phyloP scores from a whole-genome alignment of 2,888 invertebrate genomes.

The Synanthedon andrenaeformis region DNA sequence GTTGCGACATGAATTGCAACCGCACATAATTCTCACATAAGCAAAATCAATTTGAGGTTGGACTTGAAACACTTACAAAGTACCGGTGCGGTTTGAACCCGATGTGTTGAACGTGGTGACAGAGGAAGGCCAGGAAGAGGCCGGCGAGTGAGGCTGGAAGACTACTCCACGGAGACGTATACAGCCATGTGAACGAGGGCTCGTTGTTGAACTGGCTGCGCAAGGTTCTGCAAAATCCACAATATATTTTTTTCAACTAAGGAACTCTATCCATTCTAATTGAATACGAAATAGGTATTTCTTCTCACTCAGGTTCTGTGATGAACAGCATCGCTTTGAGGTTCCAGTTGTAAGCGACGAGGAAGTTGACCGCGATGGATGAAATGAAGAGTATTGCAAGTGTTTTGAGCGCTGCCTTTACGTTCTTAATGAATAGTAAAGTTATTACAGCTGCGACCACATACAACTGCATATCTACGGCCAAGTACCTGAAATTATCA shows the following conservation, averaged over 20 bases:
- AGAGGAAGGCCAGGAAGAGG: slow-evolving; percentile 27
- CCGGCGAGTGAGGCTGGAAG: slow-evolving; percentile 36
- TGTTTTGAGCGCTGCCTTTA: neutral
- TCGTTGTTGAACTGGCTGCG: slow-evolving; percentile 21
- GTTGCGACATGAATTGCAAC: too few species aligned
- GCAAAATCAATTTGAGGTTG: too few species aligned
- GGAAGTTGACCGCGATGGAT: neutral
- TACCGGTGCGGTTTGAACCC: slow-evolving; percentile 12
- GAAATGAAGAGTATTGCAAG: neutral
- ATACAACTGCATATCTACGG: neutral
- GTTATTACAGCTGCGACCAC: neutral
- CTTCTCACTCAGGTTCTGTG: neutral
- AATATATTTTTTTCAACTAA: too few species aligned
- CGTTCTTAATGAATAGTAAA: neutral
- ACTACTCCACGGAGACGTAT: slow-evolving; percentile 29
- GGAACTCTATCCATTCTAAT: too few species aligned
- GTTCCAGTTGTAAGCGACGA: neutral
- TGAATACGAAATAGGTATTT: too few species aligned
- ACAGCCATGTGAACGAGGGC: slow-evolving; percentile 34
- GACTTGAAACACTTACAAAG: too few species aligned
- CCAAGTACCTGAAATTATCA: neutral
- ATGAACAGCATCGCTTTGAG: neutral
- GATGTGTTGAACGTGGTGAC: slow-evolving; percentile 7
- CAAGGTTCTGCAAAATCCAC: slow-evolving; percentile 19
- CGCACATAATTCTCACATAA: too few species aligned